Conservation (phyloP, 2,113 vertebrate genomes). For the Hippopotamus amphibius region DNA sequence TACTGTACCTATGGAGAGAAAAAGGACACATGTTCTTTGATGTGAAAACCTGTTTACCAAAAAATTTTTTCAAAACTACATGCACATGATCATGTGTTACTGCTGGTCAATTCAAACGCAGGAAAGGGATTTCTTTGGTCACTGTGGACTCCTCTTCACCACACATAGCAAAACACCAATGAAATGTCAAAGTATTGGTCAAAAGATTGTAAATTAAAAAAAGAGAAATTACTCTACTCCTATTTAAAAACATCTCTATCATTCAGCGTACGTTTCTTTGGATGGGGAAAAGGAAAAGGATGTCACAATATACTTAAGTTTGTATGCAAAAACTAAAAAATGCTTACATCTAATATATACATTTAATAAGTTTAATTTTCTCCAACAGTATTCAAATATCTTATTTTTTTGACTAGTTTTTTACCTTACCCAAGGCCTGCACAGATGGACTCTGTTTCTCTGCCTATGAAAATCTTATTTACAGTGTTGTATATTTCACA, state of each 20-base stretch:
- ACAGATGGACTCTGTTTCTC: slow-evolving; percentile 89
- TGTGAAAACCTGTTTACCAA: background rate
- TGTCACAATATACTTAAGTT: background rate
- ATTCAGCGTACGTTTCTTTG: slow-evolving; percentile 47
- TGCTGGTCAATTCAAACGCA: slow-evolving; percentile 22
- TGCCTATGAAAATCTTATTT: slow-evolving; percentile 90
- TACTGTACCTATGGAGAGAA: background rate
- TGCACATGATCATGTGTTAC: background rate
- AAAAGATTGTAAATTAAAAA: slow-evolving; percentile 32
- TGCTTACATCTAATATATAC: slow-evolving; percentile 45
- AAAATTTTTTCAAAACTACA: background rate
- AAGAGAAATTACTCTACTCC: background rate
- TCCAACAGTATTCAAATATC: slow-evolving; percentile 72
- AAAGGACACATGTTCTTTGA: background rate
- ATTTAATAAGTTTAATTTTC: slow-evolving; percentile 60
- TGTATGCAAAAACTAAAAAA: slow-evolving; percentile 47
- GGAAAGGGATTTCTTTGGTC: slow-evolving; percentile 19
- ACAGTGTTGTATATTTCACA: slow-evolving; percentile 89
- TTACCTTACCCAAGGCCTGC: slow-evolving; percentile 75
- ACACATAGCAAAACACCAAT: background rate
- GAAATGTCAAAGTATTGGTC: slow-evolving; percentile 20
- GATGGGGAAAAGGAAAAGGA: background rate
- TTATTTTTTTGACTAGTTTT: slow-evolving; percentile 53
- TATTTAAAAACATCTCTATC: background rate
- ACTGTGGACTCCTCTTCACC: background rate